phyloP scores from a whole-genome alignment of 1,140 invertebrate species.

The Nautilus pompilius region DNA sequence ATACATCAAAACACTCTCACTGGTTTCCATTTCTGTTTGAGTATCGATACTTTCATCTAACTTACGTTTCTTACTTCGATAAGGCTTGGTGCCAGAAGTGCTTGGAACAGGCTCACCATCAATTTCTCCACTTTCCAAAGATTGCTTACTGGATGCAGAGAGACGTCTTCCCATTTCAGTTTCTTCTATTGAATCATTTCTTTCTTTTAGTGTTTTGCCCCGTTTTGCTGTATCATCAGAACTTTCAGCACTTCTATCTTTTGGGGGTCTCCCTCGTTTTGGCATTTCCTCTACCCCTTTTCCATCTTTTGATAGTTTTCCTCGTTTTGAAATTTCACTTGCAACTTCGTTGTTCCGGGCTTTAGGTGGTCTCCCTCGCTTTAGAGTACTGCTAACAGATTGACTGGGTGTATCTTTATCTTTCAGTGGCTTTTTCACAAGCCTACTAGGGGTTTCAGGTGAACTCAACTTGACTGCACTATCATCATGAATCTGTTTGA shows the following conservation, averaged over 20 bases:
- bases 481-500: neutral
- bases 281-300: slow-evolving; percentile 11
- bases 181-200: slow-evolving; percentile 4
- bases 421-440: neutral
- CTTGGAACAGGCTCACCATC: slow-evolving; percentile 1
- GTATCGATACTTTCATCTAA: slow-evolving; percentile 11
- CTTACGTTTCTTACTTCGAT: slow-evolving; percentile 11
- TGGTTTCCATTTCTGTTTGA: slow-evolving; percentile 10
- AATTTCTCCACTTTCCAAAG: too few relatives aligned
- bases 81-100: neutral
- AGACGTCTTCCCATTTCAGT: slow-evolving; percentile 9
- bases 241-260: slow-evolving; percentile 1
- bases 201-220: slow-evolving; percentile 7
- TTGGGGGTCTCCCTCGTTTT: slow-evolving; percentile 9
- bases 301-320: slow-evolving; percentile 2
- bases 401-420: slow-evolving; percentile 2
- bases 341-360: neutral
- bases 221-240: neutral
- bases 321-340: slow-evolving; percentile 1
- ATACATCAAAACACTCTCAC: too few relatives aligned
- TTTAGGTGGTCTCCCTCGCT: neutral
- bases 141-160: neutral
- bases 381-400: slow-evolving; percentile 3
- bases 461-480: neutral
- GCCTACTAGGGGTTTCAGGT: neutral